phyloP scores from a whole-genome alignment of 64 coral and sea anemone species.

The Porites australiensis region DNA sequence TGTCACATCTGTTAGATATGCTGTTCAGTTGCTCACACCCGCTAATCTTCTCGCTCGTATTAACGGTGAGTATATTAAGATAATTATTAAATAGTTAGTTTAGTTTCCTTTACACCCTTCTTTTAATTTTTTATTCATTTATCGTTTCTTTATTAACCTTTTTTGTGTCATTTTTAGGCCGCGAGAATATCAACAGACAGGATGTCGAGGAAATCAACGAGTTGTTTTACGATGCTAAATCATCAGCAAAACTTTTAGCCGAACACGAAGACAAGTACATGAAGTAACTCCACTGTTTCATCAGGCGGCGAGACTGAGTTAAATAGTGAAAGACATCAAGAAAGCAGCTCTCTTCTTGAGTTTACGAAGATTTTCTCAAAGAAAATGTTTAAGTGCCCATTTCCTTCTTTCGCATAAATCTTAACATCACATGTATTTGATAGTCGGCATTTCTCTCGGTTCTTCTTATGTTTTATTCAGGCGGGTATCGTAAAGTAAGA shows the following conservation, averaged over 20 bases:
- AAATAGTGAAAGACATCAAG: too few species aligned
- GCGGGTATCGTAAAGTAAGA: too few species aligned
- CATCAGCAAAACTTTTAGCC: conserved; percentile 95
- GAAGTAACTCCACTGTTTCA: conserved; percentile 54
- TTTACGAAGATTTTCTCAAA: too few species aligned
- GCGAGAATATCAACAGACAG: conserved; percentile 87
- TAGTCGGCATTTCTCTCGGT: too few species aligned
- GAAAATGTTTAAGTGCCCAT: too few species aligned
- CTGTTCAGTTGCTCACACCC: conserved; percentile 93
- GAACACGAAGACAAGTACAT: conserved; percentile 99
- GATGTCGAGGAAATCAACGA: conserved; percentile 98
- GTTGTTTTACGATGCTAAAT: conserved; percentile 97
- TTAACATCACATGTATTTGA: too few species aligned
- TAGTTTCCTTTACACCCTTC: neutral
- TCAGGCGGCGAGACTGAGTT: too few species aligned
- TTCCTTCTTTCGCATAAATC: too few species aligned
- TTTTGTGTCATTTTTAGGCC: conserved; percentile 55
- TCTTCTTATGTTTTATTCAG: too few species aligned
- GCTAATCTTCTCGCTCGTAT: conserved; percentile 91
- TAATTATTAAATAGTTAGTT: neutral
- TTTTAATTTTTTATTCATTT: too few species aligned
- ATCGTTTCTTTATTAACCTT: neutral
- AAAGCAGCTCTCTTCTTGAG: too few species aligned
- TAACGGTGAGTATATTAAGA: conserved; percentile 68
- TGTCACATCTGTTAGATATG: conserved; percentile 75